Evolutionary conservation across 1,140 invertebrate genomes (phyloP), one percentile per base, ranked within the genome.

Genomic region (Pseudomyrmex flavicornis): DNA sequence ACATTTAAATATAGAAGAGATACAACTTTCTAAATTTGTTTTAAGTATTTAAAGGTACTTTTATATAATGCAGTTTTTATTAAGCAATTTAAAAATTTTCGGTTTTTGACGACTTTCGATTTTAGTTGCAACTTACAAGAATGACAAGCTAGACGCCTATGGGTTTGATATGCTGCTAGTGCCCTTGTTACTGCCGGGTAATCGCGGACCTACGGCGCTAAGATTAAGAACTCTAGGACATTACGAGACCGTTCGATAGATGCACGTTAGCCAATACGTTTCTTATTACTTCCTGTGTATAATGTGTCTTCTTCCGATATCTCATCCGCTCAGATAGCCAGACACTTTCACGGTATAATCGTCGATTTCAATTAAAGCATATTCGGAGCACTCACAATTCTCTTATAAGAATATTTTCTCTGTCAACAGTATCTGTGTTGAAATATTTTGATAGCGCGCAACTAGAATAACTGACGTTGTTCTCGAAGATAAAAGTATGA

Each of bases 211-310:
- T 58, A 72, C 65, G 70, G 79, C 54, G 70, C 65, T 54, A 87
- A 83, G 84, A 72, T 87, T 87, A 87, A 85, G 65, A 26, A 85
- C 72, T 83, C 48, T 82, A 83, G 79, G 54, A 54, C 77, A 83
- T 83, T 66, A 54, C 59, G 48, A 54, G 50, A 83, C 73, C 50
- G 46, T 35, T 70, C 9, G 44, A 59, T 26, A 85, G 73, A 87
- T 85, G 76, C 65, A 82, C 54, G 59, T 46, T 20, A 20, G 46
- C 58, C 58, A 84, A 83, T 85, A 85, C 13, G n/a, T 48, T 66
- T 46, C 61, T 83, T 73, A 77, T 74, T 86, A 76, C 44, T 63
- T 77, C 44, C 22, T 61, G 10, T 52, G 59, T 76, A 35, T 35
- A 48, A 75, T 20, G 46, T n/a, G 52, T 69, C 22, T 9, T 10